Evolutionary conservation across 2,113 vertebrate genomes (phyloP).

Genomic region (Sylvilagus bachmani): DNA sequence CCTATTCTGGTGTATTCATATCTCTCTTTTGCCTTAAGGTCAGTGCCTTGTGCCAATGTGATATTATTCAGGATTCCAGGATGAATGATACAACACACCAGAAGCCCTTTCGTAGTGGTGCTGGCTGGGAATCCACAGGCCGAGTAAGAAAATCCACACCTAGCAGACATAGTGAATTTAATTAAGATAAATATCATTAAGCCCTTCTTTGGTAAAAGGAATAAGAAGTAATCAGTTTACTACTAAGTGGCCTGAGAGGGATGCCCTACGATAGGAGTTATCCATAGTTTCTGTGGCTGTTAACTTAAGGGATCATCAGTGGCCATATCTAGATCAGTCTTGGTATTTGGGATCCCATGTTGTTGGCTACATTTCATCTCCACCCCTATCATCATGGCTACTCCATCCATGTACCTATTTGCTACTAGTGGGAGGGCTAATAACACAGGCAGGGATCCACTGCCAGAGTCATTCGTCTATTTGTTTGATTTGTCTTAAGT

Average conservation of each 20-base stretch:
- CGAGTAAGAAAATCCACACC: neutral
- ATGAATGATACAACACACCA: neutral
- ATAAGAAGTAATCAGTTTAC: neutral
- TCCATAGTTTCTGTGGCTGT: neutral
- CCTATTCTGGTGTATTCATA: neutral
- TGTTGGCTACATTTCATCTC: neutral
- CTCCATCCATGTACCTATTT: neutral
- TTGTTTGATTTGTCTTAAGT: neutral
- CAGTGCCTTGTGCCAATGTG: neutral
- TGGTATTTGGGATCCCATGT: neutral
- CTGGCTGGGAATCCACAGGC: neutral
- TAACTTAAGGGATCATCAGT: neutral
- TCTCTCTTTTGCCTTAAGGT: neutral
- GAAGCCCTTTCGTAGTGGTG: neutral
- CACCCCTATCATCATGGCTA: neutral
- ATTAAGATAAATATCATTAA: neutral
- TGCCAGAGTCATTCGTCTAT: neutral
- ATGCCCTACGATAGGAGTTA: neutral
- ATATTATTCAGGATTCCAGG: neutral
- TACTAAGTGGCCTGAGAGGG: neutral
- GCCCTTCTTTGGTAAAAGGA: neutral
- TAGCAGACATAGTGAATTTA: neutral
- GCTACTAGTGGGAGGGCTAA: neutral
- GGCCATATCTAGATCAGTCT: neutral
- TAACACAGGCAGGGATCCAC: neutral